Percentiles rank a stretch among this genome's conserved stretches.
These are phyloP conservation scores for Stratiomys singularior DNA, from an alignment of 2,888 invertebrate species.

Conservation along the genomic window DNA sequence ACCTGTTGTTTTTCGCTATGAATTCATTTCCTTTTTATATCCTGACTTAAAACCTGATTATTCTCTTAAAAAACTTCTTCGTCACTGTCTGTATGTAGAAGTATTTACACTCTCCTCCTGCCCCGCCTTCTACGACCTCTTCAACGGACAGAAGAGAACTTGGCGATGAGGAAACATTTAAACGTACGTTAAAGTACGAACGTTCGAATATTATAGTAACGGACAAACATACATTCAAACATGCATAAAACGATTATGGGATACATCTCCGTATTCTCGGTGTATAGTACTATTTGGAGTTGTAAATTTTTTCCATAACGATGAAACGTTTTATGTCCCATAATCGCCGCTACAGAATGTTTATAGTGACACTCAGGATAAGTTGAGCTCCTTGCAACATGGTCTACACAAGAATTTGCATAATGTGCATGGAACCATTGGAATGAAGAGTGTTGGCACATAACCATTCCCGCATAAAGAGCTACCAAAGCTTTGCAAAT, in stretches of 20 bases:
- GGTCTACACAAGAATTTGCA: conserved; percentile 36
- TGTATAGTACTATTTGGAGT: conserved; percentile 34
- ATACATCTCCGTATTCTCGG: background rate
- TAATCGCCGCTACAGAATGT: conserved; percentile 45
- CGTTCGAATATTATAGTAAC: conserved; percentile 35
- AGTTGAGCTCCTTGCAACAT: conserved; percentile 39
- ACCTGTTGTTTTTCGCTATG: conserved; percentile 43
- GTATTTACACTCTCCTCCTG: too few species aligned
- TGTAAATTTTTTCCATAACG: conserved; percentile 45
- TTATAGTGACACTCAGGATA: conserved; percentile 45
- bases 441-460: conserved; percentile 44
- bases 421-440: conserved; percentile 37
- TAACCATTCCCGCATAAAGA: conserved; percentile 36
- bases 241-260: conserved; percentile 45
- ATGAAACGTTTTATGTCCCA: conserved; percentile 45
- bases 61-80: conserved; percentile 41
- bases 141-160: too few species aligned
- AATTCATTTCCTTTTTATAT: conserved; percentile 40
- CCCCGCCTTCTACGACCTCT: too few species aligned
- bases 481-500: background rate
- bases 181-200: conserved; percentile 24
- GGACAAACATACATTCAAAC: too few species aligned
- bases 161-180: conserved; percentile 16
- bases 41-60: too few species aligned
- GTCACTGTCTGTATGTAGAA: background rate